A percentile compares a stretch with the other conserved stretches of the same genome.
Conservation (phyloP, 2,113 vertebrate species). For the Procavia capensis region DNA sequence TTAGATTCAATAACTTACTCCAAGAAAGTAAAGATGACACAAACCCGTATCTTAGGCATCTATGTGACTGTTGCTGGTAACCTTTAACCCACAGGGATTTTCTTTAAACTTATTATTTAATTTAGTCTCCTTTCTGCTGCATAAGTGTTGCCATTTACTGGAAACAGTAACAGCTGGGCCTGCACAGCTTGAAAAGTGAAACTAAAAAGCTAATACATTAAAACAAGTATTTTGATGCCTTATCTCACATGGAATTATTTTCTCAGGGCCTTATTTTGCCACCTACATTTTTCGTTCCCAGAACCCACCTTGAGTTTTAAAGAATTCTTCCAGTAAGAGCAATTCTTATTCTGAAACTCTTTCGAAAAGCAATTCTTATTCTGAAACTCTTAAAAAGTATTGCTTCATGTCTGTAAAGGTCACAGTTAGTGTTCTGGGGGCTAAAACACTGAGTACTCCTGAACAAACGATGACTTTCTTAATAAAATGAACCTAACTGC, state of each 20-base stretch:
- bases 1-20: neutral
- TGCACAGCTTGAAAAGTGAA: slow-evolving; percentile 63
- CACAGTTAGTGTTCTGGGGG: neutral
- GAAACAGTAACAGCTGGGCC: slow-evolving; percentile 69
- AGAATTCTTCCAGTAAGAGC: slow-evolving; percentile 7
- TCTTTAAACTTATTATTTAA: slow-evolving; percentile 56
- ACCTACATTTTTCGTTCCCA: neutral
- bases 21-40: slow-evolving; percentile 38
- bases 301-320: neutral
- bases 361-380: neutral
- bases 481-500: slow-evolving; percentile 32
- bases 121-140: slow-evolving; percentile 42
- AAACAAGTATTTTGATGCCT: slow-evolving; percentile 44
- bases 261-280: neutral
- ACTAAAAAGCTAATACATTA: slow-evolving; percentile 40
- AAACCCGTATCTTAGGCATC: slow-evolving; percentile 9
- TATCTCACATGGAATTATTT: neutral
- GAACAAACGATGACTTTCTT: neutral
- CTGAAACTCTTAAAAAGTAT: neutral
- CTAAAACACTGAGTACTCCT: neutral
- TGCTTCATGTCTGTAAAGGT: neutral
- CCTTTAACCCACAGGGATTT: slow-evolving; percentile 5
- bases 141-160: slow-evolving; percentile 61
- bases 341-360: neutral
- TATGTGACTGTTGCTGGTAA: neutral